Percentiles rank a stretch among this genome's conserved stretches.
These are phyloP conservation scores for Morinoia aosen DNA, from an alignment of 2,888 invertebrate species.

Conservation along the genomic window DNA sequence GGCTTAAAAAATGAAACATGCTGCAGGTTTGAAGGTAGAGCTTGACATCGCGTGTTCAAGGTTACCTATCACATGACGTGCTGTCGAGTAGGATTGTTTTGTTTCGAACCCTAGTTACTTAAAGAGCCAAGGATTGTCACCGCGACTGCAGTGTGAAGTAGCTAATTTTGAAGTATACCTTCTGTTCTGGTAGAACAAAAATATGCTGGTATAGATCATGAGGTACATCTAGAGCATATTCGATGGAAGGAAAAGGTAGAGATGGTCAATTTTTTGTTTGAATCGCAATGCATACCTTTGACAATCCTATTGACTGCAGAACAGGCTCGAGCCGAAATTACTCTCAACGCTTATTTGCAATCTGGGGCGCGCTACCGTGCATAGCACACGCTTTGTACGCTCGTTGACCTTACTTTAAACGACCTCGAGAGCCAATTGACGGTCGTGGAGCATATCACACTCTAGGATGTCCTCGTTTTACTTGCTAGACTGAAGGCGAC, in stretches of 20 bases:
- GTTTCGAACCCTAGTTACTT: background rate
- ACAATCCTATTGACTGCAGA: background rate
- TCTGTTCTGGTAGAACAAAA: background rate
- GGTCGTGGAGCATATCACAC: background rate
- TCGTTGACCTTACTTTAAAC: background rate
- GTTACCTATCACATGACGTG: background rate
- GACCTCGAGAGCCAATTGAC: background rate
- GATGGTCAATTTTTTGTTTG: background rate
- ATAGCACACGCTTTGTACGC: background rate
- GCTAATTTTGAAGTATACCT: background rate
- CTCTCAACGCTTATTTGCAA: background rate
- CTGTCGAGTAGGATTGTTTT: background rate
- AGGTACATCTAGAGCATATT: background rate
- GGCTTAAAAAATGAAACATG: background rate
- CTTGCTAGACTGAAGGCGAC: background rate
- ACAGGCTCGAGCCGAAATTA: background rate
- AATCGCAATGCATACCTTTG: background rate
- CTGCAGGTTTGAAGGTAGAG: background rate
- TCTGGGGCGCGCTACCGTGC: background rate
- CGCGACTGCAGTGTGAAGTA: background rate
- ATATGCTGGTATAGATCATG: no score
- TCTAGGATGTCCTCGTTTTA: background rate
- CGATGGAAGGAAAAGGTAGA: no score
- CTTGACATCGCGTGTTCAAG: background rate
- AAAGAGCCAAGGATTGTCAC: background rate